Evolutionary conservation across 2,797 vertebrate genomes (phyloP), one percentile per base, ranked within the genome.

Genomic region (Thamnophis elegans): DNA sequence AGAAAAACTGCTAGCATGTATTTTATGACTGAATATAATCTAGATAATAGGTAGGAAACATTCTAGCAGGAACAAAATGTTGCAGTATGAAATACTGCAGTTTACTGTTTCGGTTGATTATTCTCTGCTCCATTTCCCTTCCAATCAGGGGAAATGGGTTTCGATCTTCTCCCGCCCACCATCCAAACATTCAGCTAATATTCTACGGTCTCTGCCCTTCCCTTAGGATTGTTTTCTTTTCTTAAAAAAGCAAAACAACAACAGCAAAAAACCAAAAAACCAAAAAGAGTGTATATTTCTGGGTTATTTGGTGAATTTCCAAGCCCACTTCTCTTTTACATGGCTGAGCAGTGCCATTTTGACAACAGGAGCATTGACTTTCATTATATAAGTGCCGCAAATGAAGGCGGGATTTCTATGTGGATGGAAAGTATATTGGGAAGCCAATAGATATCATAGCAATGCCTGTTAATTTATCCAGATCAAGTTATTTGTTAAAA

Each of bases 21-120:
- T 32, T 94, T 87, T 92, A 91, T 36, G 91, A 92, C 82, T 65
- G 92, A 93, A 93, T 91, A 65, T 78, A 53, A 82, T 82, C 42
- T 82, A 82, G 20, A 47, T 82, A 82, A 8, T 91, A 91, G 85
- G 62, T 28, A 0, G 0, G 85, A 56, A 18, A 26, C 85, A 92
- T 51, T 82, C 73, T 22, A 47, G 36, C 60, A 62, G 25, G 32
- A 89, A 89, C 42, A 62, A 89, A 89, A 62, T 89, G 59, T 89
- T 47, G 59, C 58, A 62, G 59, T 62, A 47, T 60, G 58, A 16
- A 62, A 26, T 89, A 60, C 53, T 62, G 36, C 58, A 47, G 58
- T 60, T 60, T 16, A 53, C 42, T 89, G 42, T 62, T 89, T 60
- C 26, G 47, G 26, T 60, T 60, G 47, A 18, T 60, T 47, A 62